These are phyloP conservation scores for Eulacestoma nigropectus DNA, from an alignment of 2,113 vertebrate genomes.

Conservation along the genomic window DNA sequence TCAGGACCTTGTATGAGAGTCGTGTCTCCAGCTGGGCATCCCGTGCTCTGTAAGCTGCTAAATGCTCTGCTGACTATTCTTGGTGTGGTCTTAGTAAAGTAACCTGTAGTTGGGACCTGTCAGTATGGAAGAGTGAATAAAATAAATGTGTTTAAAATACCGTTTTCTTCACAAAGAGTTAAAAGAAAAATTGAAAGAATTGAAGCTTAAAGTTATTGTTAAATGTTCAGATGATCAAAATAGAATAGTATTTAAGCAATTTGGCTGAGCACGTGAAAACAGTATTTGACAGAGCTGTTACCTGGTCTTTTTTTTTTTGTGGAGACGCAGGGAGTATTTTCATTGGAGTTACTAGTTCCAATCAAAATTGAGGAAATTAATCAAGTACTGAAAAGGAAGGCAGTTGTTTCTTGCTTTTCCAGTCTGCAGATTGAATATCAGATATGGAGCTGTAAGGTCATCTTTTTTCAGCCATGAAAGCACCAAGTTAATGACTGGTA, in stretches of 20 bases:
- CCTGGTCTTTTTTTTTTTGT: background rate
- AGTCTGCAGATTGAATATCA: background rate
- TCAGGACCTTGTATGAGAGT: background rate
- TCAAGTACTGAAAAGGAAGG: background rate
- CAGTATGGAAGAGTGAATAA: background rate
- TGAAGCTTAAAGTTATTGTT: background rate
- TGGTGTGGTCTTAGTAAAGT: background rate
- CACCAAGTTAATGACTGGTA: background rate
- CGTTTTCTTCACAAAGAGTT: background rate
- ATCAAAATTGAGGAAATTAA: background rate
- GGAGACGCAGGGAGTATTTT: background rate
- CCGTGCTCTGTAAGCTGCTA: background rate
- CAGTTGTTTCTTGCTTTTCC: background rate
- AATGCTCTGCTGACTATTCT: background rate
- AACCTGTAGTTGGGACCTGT: background rate
- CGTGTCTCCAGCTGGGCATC: no score
- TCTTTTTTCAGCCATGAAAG: background rate
- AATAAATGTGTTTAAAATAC: background rate
- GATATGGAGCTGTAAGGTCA: background rate
- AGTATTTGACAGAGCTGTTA: background rate
- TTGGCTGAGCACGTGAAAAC: background rate
- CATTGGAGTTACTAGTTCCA: background rate
- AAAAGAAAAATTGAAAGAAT: background rate
- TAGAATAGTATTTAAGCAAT: background rate
- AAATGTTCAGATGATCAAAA: background rate